A percentile compares a stretch with the other conserved stretches of the same genome.
Evolutionary conservation across 2,797 vertebrate species (phyloP).

Genomic region (Hafferia zeledoni): DNA sequence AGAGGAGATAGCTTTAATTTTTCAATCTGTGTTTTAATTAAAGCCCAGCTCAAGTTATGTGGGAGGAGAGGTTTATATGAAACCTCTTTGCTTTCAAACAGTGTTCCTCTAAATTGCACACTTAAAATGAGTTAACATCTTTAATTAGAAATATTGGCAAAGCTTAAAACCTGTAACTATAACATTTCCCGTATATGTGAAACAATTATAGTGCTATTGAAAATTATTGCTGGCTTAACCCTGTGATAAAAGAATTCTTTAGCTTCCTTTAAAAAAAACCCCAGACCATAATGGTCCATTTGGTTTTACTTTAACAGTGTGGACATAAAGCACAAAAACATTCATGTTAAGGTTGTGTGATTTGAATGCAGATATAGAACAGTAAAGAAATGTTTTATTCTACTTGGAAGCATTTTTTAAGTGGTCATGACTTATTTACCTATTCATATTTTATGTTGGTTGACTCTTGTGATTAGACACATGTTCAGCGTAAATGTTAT

Average conservation of each 20-base stretch:
- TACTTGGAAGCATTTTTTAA: slow-evolving; percentile 41
- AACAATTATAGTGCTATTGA: slow-evolving; percentile 23
- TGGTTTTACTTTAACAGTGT: slow-evolving; percentile 61
- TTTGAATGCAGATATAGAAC: slow-evolving; percentile 47
- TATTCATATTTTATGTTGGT: slow-evolving; percentile 72
- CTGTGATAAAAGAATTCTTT: not conserved
- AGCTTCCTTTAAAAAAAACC: not conserved
- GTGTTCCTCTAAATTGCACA: slow-evolving; percentile 46
- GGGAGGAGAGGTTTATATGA: slow-evolving; percentile 37
- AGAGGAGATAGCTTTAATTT: slow-evolving; percentile 36
- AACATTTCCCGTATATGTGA: slow-evolving; percentile 36
- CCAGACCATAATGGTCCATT: slow-evolving; percentile 3
- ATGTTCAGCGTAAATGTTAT: slow-evolving; percentile 42
- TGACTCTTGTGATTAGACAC: slow-evolving; percentile 78
- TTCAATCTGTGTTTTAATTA: slow-evolving; percentile 51
- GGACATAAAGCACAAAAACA: slow-evolving; percentile 51
- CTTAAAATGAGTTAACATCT: slow-evolving; percentile 47
- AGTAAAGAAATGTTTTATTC: slow-evolving; percentile 9
- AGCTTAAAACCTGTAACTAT: slow-evolving; percentile 44
- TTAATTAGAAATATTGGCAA: slow-evolving; percentile 49
- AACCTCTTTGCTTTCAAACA: slow-evolving; percentile 50
- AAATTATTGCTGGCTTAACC: slow-evolving; percentile 51
- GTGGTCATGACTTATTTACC: slow-evolving; percentile 41
- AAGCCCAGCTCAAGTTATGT: slow-evolving; percentile 23
- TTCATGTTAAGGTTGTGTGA: slow-evolving; percentile 44